Conservation (phyloP, 2,113 vertebrate genomes). For the Mormyrus iriodes region DNA sequence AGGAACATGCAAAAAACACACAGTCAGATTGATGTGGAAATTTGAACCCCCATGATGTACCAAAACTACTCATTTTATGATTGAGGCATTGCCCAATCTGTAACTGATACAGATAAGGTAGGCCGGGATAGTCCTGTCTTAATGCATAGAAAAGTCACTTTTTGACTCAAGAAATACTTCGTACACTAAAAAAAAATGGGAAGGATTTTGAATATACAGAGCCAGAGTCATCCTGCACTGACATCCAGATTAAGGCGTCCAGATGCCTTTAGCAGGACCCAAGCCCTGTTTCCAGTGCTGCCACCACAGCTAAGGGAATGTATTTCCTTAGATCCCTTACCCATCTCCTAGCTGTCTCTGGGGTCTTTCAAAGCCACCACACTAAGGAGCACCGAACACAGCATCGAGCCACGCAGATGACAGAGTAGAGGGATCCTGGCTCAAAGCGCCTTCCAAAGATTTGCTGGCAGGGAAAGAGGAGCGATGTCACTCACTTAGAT, state of each 20-base stretch:
- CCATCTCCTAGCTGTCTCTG: not conserved
- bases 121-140: not conserved
- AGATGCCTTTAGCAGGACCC: not conserved
- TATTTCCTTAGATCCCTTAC: not conserved
- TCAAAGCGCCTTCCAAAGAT: not conserved
- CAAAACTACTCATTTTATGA: not conserved
- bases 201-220: not conserved
- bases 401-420: not conserved
- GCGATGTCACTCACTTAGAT: not conserved
- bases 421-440: not conserved
- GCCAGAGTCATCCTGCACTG: not conserved
- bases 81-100: not conserved
- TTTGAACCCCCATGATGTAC: not conserved
- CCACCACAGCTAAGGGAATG: not conserved
- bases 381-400: not conserved
- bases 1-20: not conserved
- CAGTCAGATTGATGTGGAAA: not conserved
- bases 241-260: not conserved
- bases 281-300: not conserved
- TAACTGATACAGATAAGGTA: not conserved
- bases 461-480: not conserved
- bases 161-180: not conserved
- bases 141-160: not conserved
- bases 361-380: not conserved
- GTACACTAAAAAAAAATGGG: not conserved